These are phyloP conservation scores for Chironomus tentans DNA, from an alignment of 2,888 invertebrate genomes.

Conservation along the genomic window DNA sequence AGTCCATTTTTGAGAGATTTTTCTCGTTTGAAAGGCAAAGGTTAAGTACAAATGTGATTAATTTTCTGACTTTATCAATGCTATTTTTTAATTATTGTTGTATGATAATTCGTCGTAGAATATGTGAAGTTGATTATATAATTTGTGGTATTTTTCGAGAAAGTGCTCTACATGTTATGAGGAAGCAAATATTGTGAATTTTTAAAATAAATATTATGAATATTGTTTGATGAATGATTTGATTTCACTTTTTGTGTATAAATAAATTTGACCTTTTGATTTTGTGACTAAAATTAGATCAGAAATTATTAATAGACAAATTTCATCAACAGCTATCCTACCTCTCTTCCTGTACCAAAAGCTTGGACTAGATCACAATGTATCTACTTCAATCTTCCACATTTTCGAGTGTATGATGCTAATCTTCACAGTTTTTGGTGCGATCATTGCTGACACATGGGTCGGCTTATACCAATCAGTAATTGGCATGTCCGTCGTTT, in stretches of 20 bases:
- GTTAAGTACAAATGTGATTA: no score
- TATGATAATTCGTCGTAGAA: no score
- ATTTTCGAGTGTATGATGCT: slow-evolving; percentile 4
- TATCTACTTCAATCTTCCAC: slow-evolving; percentile 9
- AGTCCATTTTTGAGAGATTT: no score
- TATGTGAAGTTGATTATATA: no score
- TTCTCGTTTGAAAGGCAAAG: no score
- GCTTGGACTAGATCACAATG: not conserved
- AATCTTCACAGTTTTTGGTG: slow-evolving; percentile 12
- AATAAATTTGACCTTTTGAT: not conserved
- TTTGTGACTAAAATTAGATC: not conserved
- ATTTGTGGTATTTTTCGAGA: no score
- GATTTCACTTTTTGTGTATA: not conserved
- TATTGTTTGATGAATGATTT: no score
- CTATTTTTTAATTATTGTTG: no score
- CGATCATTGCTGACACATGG: slow-evolving; percentile 13
- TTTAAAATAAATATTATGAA: no score
- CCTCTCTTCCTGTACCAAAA: not conserved
- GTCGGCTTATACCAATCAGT: slow-evolving; percentile 5
- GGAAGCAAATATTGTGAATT: no score
- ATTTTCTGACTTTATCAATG: no score
- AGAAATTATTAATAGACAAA: not conserved
- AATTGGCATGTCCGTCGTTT: slow-evolving; percentile 1
- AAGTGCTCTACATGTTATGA: no score
- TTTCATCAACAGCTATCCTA: not conserved